Conservation (phyloP, 2,888 invertebrate species). For the Chaetogeoica ovagalla region DNA sequence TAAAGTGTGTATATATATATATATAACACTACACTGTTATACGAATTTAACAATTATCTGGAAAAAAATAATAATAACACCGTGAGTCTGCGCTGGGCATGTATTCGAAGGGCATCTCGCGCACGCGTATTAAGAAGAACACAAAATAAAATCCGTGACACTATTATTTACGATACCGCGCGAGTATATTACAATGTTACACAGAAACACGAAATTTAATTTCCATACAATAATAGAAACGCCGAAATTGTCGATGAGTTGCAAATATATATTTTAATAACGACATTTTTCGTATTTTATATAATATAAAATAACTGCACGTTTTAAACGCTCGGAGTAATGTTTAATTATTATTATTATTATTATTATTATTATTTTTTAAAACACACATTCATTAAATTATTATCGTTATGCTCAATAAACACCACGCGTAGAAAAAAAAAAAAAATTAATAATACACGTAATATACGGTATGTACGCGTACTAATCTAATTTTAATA, state of each 20-base stretch:
- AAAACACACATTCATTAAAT: constrained; percentile 29
- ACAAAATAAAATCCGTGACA: no score
- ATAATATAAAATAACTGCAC: constrained; percentile 17
- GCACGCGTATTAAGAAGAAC: no score
- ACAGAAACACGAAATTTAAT: no score
- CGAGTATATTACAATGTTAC: no score
- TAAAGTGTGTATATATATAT: no score
- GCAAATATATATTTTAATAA: constrained; percentile 27
- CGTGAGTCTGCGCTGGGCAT: no score
- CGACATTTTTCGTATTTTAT: not conserved
- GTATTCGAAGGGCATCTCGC: no score
- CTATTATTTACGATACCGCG: no score
- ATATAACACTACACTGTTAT: not conserved
- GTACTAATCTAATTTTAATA: constrained; percentile 5
- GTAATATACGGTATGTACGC: not conserved
- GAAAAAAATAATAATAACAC: no score
- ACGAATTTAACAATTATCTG: not conserved
- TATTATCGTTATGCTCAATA: constrained; percentile 8
- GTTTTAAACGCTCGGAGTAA: constrained; percentile 15
- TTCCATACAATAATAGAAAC: not conserved
- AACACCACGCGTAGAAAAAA: not conserved
- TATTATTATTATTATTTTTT: constrained; percentile 6
- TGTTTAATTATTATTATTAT: constrained; percentile 22
- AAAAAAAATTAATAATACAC: not conserved
- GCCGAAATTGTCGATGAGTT: not conserved